Base-by-base conservation (phyloP, 2,113 vertebrate species). In the Vombatus ursinus region DNA sequence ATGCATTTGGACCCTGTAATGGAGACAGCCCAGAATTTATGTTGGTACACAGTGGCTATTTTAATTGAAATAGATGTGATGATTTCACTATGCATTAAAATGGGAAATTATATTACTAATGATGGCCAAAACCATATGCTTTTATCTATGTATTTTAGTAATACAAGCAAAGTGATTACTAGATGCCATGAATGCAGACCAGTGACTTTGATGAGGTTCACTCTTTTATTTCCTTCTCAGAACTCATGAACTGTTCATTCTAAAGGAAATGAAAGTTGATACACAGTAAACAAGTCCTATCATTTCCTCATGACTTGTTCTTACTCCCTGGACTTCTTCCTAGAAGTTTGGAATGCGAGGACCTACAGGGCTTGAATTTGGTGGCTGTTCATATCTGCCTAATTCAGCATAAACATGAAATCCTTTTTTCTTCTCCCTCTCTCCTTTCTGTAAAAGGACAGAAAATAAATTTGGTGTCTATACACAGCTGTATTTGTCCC, bases 61-160 rank as follows among this genome's bases (percentile, higher is more conserved):
- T 98, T 96, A 97, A 96, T 96, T 93, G 77, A 97, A 95, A 96
- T 96, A 96, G 92, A 77, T 91, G 10, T 96, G 97, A 92, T n/a
- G 96, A 93, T 96, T 93, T 96, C 92, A 51, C 50, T 96, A 90
- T 93, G 93, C 92, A 92, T 96, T 91, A 89, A 96, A 94, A 51
- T 97, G 96, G 96, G 94, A 96, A n/a, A 96, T 96, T 95, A 94
- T 95, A 94, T 91, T 84, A 94, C 95, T 92, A 89, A 95, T 96
- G 95, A 94, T 92, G 95, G n/a, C n/a, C 61, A 77, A 96, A 96
- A 84, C 7, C 50, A 16, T 95, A 89, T 96, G 95, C 93, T 95
- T 51, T 95, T 97, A 90, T 52, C 95, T 96, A 96, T 95, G 92
- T 97, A 91, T 97, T 93, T 94, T 96, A 95, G 48, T 94, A 93